Base-by-base conservation (phyloP, 2,797 vertebrate genomes). In the Chanos chanos region DNA sequence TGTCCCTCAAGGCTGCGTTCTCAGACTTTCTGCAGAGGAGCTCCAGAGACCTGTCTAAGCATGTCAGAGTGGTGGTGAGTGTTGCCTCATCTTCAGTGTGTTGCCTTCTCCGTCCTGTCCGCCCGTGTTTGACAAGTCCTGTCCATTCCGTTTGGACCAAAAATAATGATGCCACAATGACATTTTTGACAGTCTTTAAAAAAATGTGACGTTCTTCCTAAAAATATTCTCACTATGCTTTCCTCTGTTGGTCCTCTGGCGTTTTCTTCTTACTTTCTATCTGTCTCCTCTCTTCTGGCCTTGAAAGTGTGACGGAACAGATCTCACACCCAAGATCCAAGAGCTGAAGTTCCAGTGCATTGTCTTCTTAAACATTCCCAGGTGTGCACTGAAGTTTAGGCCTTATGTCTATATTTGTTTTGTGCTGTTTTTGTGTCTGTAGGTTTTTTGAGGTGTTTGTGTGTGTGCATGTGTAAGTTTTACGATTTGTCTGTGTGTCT, bases 281-380 rank as follows among this genome's bases (percentile, higher is more conserved):
- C 7, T 25, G 30, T 28, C 21, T 61, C 25, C 9, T 27, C 33
- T 7, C 7, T 68, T 4, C 47, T 22, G 18, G 67, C 12, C 62
- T 36, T 60, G 80, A 51, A 86, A 99, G 96, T 99, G 96, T 78
- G 96, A 99, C 37, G 96, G 96, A 41, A 95, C 95, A 31, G 96
- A 99, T 84, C 90, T 99, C 71, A 99, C 96, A 45, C 85, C 92
- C 68, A 99, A 98, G 88, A 99, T 99, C 86, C 96, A 99, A 90
- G 96, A 99, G 81, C 85, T 97, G 87, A 99, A 98, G 79, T 97
- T 99, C 81, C 96, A 99, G 85, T 99, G 96, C 91, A 98, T 98
- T 73, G 96, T 99, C 85, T 99, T 99, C 92, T 92, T 99, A 83
- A 99, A 99, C 87, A 99, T 99, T 87, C 95, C 96, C 89, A 97